Evolutionary conservation across 2,797 vertebrate genomes (phyloP), one percentile per base, ranked within the genome.

Genomic region (Stomatorhinus walkeri): DNA sequence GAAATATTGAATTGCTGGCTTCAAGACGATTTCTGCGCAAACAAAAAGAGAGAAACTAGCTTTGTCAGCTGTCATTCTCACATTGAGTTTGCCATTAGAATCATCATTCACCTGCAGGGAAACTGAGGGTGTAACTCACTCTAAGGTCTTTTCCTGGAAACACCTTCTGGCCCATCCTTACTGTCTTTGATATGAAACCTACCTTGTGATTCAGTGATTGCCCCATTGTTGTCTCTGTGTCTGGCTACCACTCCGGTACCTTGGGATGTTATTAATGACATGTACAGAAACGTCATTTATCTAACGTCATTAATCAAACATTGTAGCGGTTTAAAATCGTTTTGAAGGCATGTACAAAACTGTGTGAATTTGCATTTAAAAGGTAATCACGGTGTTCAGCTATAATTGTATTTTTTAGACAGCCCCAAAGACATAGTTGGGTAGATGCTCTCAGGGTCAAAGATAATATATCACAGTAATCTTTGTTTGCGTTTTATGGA

Each of bases 31-130:
- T 43, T 79, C 36, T 14, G 72, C 5, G 36, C 32, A 40, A 7
- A 81, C 16, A 43, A 51, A 85, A 85, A 49, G 48, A 49, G 8
- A 10, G 46, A 52, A 85, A 32, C 16, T 16, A 61, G n/a, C 43
- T 49, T 88, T 49, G 51, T 83, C 36, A 83, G 32, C 64, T 79
- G 36, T 54, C 76, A 84, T 61, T 56, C 51, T 88, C 32, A 48
- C n/a, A 12, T 61, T 28, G 12, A 61, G 54, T 51, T 48, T 36
- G 9, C 36, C 24, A 16, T n/a, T 59, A 84, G 24, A 40, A 49
- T 16, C 40, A 64, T 85, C 7, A 88, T 61, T 61, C 36, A 61
- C 40, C 24, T 36, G 24, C 43, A 84, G 76, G 22, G 54, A 56
- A 81, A 28, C 43, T 88, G 7, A 61, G 52, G 8, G 84, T 54